These are phyloP conservation scores for Tetragnatha montana DNA, from an alignment of 2,888 invertebrate genomes.

Conservation along the genomic window DNA sequence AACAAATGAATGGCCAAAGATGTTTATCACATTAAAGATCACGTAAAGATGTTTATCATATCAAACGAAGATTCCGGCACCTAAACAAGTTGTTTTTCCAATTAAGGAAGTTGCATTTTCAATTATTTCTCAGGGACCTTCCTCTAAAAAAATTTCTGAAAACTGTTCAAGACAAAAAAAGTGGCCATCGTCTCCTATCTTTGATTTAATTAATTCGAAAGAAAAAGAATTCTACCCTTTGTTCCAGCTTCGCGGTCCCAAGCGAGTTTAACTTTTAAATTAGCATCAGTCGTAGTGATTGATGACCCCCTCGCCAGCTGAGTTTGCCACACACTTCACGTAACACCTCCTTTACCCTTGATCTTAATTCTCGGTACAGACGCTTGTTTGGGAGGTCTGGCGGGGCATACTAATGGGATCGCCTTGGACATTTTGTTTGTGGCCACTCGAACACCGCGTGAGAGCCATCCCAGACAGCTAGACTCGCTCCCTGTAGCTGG, in stretches of 20 bases:
- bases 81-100: too few relatives aligned
- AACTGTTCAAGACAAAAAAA: too few relatives aligned
- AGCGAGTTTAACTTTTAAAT: too few relatives aligned
- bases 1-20: too few relatives aligned
- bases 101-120: too few relatives aligned
- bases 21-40: too few relatives aligned
- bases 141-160: too few relatives aligned
- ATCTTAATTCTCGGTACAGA: conserved; percentile 49
- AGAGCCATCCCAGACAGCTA: not conserved
- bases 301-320: not conserved
- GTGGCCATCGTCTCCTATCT: not conserved
- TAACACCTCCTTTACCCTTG: conserved; percentile 47
- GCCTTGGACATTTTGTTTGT: conserved; percentile 14
- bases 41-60: too few relatives aligned
- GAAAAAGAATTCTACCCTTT: not conserved
- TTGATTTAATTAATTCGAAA: not conserved
- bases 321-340: conserved; percentile 14
- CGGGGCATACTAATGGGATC: conserved; percentile 39
- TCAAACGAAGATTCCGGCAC: too few relatives aligned
- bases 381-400: not conserved
- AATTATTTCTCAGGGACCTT: too few relatives aligned
- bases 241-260: too few relatives aligned
- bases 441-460: conserved; percentile 4
- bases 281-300: not conserved
- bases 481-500: not conserved